These are phyloP conservation scores for Meleagris gallopavo DNA, from an alignment of 2,113 vertebrate genomes.

Conservation along the genomic window DNA sequence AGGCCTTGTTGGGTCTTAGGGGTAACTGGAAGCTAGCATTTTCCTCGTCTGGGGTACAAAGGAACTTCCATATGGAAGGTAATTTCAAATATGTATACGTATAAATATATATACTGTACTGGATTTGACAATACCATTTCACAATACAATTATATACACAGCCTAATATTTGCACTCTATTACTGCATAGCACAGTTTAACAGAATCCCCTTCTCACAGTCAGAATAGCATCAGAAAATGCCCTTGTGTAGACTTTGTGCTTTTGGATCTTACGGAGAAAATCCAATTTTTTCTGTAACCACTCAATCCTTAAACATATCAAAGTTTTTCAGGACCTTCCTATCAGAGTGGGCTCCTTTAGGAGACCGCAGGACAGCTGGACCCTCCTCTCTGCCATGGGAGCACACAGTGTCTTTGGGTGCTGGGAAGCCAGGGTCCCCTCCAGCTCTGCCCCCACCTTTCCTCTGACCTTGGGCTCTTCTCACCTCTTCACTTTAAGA, in stretches of 20 bases:
- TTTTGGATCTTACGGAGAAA: not conserved
- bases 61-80: fast-evolving
- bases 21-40: not conserved
- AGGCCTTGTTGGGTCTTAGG: not conserved
- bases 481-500: constrained; percentile 44
- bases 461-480: constrained; percentile 23
- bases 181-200: not conserved
- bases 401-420: fast-evolving
- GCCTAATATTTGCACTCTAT: not conserved
- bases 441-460: not conserved
- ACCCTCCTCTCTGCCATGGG: fast-evolving
- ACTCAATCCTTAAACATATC: not conserved
- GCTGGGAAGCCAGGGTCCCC: fast-evolving
- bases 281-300: not conserved
- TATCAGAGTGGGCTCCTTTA: not conserved
- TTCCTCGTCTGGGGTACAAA: not conserved
- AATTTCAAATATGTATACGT: not conserved
- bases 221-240: not conserved
- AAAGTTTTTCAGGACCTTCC: not conserved
- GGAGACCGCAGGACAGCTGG: not conserved
- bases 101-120: fast-evolving
- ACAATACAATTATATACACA: too few species aligned
- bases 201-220: not conserved
- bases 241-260: not conserved
- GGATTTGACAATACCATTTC: too few species aligned